phyloP scores from a whole-genome alignment of 2,888 invertebrate genomes.

The Rhopalosiphum nymphaeae region DNA sequence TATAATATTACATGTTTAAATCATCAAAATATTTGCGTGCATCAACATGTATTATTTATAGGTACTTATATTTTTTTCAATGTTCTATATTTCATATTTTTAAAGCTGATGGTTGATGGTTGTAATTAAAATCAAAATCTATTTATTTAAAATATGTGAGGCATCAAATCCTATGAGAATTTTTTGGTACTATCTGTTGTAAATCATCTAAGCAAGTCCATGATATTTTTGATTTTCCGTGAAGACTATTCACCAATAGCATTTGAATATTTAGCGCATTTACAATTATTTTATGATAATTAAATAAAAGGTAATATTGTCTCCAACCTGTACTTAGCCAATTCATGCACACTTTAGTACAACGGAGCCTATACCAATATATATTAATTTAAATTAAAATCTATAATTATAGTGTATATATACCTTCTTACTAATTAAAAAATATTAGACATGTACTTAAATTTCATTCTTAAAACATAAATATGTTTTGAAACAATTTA shows the following conservation, averaged over 20 bases:
- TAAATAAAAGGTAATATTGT: background rate
- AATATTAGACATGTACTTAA: background rate
- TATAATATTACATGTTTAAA: background rate
- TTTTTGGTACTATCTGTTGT: background rate
- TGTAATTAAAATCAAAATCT: background rate
- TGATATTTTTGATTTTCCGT: background rate
- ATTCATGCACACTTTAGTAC: background rate
- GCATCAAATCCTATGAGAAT: background rate
- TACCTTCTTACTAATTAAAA: background rate
- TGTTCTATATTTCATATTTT: background rate
- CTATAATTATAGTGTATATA: background rate
- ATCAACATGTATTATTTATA: background rate
- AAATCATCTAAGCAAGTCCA: background rate
- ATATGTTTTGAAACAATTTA: background rate
- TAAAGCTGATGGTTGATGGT: background rate
- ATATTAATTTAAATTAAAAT: background rate
- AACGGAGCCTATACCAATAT: background rate
- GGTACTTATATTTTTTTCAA: background rate
- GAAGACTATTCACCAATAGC: background rate
- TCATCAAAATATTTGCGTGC: background rate
- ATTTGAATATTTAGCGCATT: background rate
- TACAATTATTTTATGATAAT: background rate
- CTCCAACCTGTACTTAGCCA: background rate
- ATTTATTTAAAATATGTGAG: background rate
- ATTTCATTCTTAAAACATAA: background rate